Base-by-base conservation (phyloP, 1,140 invertebrate species). In the Apis florea region DNA sequence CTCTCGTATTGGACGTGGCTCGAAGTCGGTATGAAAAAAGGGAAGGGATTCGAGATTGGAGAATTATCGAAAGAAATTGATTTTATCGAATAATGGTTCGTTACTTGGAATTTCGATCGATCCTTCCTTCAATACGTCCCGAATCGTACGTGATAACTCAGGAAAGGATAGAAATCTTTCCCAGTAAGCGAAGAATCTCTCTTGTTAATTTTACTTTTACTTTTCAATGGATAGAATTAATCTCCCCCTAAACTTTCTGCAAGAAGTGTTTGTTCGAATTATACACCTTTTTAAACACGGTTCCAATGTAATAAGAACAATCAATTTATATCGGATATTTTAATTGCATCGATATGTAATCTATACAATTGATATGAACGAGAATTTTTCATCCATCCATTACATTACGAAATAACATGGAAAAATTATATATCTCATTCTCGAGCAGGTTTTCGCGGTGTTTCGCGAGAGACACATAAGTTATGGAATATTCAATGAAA, bases 401-500 rank as follows among this genome's bases (percentile, higher is more conserved):
- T 66, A 21, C 17, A 40, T 66, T 66, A 12, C 63, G 11, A 21
- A 40, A 21, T 21, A 66, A 67, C 11, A n/a, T 47, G 13, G 12
- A 21, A 11, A 67, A 67, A 67, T 47, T 47, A 21, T 26, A 31
- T 17, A 67, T 4, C 31, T 24, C 51, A 26, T 31, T 17, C n/a
- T 6, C 3, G 0, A 21, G 17, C n/a, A n/a, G 26, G 12, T 17
- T 21, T 77, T 5, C 10, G 1, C 10, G 24, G 24, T 63, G 61
- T 51, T 63, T 2, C 11, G 4, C 13, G 49, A 13, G 21, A 8
- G 56, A 12, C 59, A 66, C 53, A 75, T 58, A 67, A 24, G 56
- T 53, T 54, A 53, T 61, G 49, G 61, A 69, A 83, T 75, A 75
- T 78, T 59, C 66, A 71, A 59, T 69, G 53, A 54, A 84, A 75